Base-by-base conservation (phyloP, 2,113 vertebrate species). In the Acanthochromis polyacanthus region DNA sequence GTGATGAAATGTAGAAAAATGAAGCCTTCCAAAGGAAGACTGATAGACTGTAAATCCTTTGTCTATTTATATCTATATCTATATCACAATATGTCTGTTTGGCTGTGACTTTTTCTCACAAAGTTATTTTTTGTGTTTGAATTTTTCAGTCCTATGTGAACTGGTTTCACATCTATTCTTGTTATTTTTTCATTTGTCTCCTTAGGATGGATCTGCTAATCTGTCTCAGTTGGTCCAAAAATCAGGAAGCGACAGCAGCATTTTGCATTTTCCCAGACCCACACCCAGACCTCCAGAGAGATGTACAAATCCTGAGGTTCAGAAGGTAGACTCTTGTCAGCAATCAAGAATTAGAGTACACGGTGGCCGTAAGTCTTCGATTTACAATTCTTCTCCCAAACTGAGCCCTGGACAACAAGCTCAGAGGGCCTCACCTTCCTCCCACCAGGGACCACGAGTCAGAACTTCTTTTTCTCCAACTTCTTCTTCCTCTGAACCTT, bases 271-370 rank as follows among this genome's bases (percentile, higher is more conserved):
- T 72, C 59, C 92, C 69, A 60, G 20, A 52, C 77, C 83, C 2
- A 2, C 72, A 82, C 89, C 92, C 56, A 82, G 48, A 70, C 86
- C 84, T 66, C 86, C 81, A 38, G 74, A 8, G 51, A 79, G 69
- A 75, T 10, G 28, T 40, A n/a, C 72, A 52, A 25, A 20, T 65
- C 57, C 62, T 64, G 56, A 28, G 15, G 38, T 58, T 69, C 64
- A 86, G 28, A 79, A 61, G 5, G 63, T 23, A 45, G 59, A 36
- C 53, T 82, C 57, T 16, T 56, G 70, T 83, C 73, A 75, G 45
- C 12, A 0, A 67, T 71, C 75, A 78, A 71, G 30, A 85, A 46
- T 51, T 2, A 60, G 61, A 71, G 60, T 38, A 25, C 32, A 69
- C 67, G 20, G 58, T 66, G 70, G 55, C 32, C 53, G 65, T 12